These are phyloP conservation scores for Chromis chromis DNA, from an alignment of 2,797 vertebrate species.

Conservation along the genomic window DNA sequence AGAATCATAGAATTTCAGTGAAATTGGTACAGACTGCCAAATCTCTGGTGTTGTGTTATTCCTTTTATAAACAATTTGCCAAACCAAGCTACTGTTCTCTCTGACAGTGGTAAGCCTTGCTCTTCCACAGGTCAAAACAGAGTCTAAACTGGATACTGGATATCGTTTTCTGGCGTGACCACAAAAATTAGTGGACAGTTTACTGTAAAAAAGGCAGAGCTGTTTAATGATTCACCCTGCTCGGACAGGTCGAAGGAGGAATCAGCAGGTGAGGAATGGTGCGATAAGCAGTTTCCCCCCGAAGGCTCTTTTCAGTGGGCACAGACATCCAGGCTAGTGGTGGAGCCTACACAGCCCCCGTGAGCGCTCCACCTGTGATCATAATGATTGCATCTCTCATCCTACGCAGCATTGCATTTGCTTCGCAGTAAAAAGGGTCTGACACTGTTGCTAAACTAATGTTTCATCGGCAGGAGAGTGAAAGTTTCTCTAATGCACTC, in stretches of 20 bases:
- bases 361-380: slow-evolving; percentile 38
- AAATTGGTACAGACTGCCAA: too few relatives aligned
- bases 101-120: not conserved
- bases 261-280: slow-evolving; percentile 25
- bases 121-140: not conserved
- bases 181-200: slow-evolving; percentile 11
- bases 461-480: slow-evolving; percentile 71
- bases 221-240: slow-evolving; percentile 19
- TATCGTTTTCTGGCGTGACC: slow-evolving; percentile 15
- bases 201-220: not conserved
- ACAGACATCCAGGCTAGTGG: slow-evolving; percentile 19
- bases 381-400: slow-evolving; percentile 31
- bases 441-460: slow-evolving; percentile 79
- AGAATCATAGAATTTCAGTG: too few relatives aligned
- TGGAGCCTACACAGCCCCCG: not conserved
- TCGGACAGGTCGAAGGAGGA: slow-evolving; percentile 9
- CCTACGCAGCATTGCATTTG: slow-evolving; percentile 36
- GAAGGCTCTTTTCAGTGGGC: slow-evolving; percentile 10
- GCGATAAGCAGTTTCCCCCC: not conserved
- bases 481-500: slow-evolving; percentile 69
- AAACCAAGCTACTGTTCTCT: not conserved
- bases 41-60: too few relatives aligned
- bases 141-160: slow-evolving; percentile 19
- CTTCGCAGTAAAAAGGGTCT: slow-evolving; percentile 67
- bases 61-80: too few relatives aligned